These are phyloP conservation scores for Notamacropus eugenii DNA, from an alignment of 2,797 vertebrate genomes.

Conservation along the genomic window DNA sequence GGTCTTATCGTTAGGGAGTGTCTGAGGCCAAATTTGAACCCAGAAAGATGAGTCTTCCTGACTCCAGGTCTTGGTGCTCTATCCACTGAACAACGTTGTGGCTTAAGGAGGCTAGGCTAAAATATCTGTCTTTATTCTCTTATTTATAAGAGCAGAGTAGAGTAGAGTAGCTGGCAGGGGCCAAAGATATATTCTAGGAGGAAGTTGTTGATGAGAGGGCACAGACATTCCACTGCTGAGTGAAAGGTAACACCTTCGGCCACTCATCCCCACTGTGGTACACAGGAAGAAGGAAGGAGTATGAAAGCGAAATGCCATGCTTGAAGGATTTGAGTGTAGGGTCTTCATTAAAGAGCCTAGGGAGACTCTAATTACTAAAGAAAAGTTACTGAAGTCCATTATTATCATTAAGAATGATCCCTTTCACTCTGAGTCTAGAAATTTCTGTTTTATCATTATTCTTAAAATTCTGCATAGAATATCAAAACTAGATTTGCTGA, in stretches of 20 bases:
- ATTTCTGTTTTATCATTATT: slow-evolving; percentile 39
- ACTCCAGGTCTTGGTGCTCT: background rate
- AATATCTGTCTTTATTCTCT: slow-evolving; percentile 1
- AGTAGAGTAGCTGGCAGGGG: background rate
- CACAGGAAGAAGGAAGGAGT: slow-evolving; percentile 7
- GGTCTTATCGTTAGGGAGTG: background rate
- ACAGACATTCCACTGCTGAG: background rate
- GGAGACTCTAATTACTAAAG: background rate
- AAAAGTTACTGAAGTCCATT: slow-evolving; percentile 22
- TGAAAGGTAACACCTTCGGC: background rate
- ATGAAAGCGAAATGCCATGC: background rate
- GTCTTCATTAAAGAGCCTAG: background rate
- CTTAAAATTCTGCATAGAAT: slow-evolving; percentile 63
- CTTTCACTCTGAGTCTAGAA: background rate
- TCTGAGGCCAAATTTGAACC: background rate
- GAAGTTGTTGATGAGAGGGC: slow-evolving; percentile 2
- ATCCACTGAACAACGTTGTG: background rate
- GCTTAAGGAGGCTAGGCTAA: background rate
- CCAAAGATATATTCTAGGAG: slow-evolving; percentile 17
- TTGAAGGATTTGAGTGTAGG: background rate
- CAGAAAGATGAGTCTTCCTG: background rate
- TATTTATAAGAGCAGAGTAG: background rate
- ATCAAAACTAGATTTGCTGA: slow-evolving; percentile 39
- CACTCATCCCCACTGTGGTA: background rate
- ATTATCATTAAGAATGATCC: slow-evolving; percentile 16